phyloP scores from a whole-genome alignment of 2,797 vertebrate genomes.

The Myripristis jacobus region DNA sequence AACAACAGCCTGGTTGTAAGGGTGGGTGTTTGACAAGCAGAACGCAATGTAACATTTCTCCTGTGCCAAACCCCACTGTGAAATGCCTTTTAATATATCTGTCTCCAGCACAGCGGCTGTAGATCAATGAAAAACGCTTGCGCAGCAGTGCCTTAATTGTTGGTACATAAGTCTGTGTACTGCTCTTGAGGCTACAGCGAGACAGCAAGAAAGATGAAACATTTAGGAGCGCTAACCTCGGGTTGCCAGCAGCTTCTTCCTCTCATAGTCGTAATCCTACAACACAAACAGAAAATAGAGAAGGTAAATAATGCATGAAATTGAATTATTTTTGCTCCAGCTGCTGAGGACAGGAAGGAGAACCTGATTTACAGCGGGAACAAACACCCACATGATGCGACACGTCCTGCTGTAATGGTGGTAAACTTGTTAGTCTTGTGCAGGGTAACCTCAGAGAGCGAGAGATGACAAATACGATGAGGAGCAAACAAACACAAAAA shows the following conservation, averaged over 20 bases:
- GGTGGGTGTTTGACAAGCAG: conserved; percentile 13
- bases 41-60: conserved; percentile 19
- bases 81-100: conserved; percentile 21
- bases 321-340: conserved; percentile 40
- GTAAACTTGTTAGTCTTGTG: conserved; percentile 60
- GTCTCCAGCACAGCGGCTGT: conserved; percentile 1
- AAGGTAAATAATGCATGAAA: conserved; percentile 75
- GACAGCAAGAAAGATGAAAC: conserved; percentile 48
- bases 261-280: conserved; percentile 87
- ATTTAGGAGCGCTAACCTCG: conserved; percentile 79
- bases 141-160: conserved; percentile 16
- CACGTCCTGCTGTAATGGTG: conserved; percentile 35
- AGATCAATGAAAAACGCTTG: conserved; percentile 27
- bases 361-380: conserved; percentile 54
- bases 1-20: conserved; percentile 25
- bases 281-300: conserved; percentile 62
- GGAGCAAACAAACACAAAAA: conserved; percentile 48
- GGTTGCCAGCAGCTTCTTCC: conserved; percentile 85
- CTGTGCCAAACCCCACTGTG: conserved; percentile 3
- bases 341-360: conserved; percentile 38
- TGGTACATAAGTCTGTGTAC: conserved; percentile 18
- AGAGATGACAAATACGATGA: conserved; percentile 36
- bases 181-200: conserved; percentile 23
- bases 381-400: conserved; percentile 35
- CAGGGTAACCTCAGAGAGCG: conserved; percentile 47